These are phyloP conservation scores for Oncorhynchus kisutch DNA, from an alignment of 2,113 vertebrate species.

Conservation along the genomic window DNA sequence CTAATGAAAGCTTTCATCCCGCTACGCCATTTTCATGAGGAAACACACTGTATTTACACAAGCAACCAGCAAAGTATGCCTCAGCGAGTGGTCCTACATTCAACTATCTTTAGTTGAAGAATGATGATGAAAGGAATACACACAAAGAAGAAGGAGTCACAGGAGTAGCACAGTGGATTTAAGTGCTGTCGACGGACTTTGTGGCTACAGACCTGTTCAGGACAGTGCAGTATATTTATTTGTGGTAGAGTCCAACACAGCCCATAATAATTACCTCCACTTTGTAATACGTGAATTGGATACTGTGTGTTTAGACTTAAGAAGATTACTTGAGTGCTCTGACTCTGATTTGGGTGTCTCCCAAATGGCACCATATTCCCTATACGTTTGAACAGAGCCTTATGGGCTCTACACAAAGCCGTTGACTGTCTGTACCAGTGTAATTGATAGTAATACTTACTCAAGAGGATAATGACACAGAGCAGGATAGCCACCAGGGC, in stretches of 20 bases:
- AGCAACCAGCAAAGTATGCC: constrained; percentile 25
- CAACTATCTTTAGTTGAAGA: not conserved
- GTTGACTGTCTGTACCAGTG: not conserved
- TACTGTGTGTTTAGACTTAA: too few relatives aligned
- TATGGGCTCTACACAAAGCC: not conserved
- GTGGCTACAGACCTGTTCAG: not conserved
- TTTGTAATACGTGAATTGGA: too few relatives aligned
- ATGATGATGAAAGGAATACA: not conserved
- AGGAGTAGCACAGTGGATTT: too few relatives aligned
- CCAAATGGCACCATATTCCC: too few relatives aligned
- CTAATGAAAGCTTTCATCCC: constrained; percentile 41
- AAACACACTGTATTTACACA: not conserved
- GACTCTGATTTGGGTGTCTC: too few relatives aligned
- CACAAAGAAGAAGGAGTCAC: too few relatives aligned
- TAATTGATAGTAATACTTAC: constrained; percentile 71
- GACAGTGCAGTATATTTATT: not conserved
- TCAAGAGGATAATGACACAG: constrained; percentile 86
- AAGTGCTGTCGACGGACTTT: not conserved
- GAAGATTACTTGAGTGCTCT: too few relatives aligned
- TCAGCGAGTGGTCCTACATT: constrained; percentile 4
- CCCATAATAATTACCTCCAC: too few relatives aligned
- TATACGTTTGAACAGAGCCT: too few relatives aligned
- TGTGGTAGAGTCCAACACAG: not conserved
- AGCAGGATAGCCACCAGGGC: constrained; percentile 88
- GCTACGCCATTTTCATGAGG: not conserved